A percentile compares a stretch with the other conserved stretches of the same genome.
Conservation (phyloP, 2,113 vertebrate species). For the Pelobates fuscus region DNA sequence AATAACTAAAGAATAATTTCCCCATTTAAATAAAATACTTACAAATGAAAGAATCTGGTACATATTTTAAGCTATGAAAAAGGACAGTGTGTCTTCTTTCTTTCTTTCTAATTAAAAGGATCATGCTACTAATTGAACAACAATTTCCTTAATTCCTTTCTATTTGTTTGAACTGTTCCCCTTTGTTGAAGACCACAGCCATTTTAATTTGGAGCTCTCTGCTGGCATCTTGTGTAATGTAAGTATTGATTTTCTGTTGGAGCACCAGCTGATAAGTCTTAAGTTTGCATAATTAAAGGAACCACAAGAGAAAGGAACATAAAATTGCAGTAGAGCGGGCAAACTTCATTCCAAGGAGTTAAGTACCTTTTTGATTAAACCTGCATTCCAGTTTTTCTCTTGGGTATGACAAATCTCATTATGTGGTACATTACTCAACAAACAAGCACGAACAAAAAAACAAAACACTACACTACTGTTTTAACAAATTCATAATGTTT, state of each 20-base stretch:
- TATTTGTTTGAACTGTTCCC: not conserved
- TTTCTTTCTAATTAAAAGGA: too few species aligned
- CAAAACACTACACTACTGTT: too few species aligned
- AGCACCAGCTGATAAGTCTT: not conserved
- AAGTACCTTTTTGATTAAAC: slow-evolving; percentile 20
- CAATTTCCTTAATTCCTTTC: not conserved
- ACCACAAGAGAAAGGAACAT: not conserved
- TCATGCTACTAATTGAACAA: too few species aligned
- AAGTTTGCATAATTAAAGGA: slow-evolving; percentile 10
- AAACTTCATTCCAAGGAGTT: slow-evolving; percentile 3
- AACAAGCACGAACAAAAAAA: not conserved
- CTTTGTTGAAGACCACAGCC: not conserved
- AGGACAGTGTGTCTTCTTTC: too few species aligned
- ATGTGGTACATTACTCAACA: not conserved
- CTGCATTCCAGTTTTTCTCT: slow-evolving; percentile 1
- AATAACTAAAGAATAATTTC: too few species aligned
- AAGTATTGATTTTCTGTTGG: slow-evolving; percentile 20
- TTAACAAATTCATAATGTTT: too few species aligned
- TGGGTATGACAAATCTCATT: slow-evolving; percentile 22
- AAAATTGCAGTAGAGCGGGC: not conserved
- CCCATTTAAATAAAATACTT: too few species aligned
- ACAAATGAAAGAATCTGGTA: too few species aligned
- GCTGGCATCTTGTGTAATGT: not conserved
- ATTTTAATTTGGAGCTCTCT: slow-evolving; percentile 11
- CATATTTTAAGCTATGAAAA: too few species aligned